Evolutionary conservation across 2,113 vertebrate genomes (phyloP), one percentile per base, ranked within the genome.

Genomic region (Falco punctatus): DNA sequence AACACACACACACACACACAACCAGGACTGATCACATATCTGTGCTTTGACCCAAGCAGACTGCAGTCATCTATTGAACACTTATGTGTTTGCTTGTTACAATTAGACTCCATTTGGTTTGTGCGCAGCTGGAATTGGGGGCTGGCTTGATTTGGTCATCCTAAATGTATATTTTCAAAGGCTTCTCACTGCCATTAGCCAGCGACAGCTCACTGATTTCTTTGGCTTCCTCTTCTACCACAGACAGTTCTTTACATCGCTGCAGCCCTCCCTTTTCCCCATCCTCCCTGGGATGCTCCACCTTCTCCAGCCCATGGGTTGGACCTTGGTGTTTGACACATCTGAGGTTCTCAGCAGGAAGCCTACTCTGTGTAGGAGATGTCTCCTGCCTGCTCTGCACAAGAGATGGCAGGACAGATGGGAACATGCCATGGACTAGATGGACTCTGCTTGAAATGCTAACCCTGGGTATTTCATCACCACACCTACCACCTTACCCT

Each of bases 201-300:
- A 67, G 51, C 3, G 6, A 84, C n/a, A 86, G 67, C 40, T 88
- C 5, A 0, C 20, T 88, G 75, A 86, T 88, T 92, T 66, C 51
- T 86, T 83, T 93, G 85, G 57, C 54, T 93, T 74, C 52, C 54
- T 38, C n/a, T 80, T 78, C 67, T 46, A 61, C 73, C 54, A 61
- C 16, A 23, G 87, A 33, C n/a, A 67, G 20, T 35, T 88, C 82
- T 90, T 57, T 30, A n/a, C 4, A 1, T 40, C 0, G 0, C 79
- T 77, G 82, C n/a, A 86, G 81, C 24, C 30, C 22, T 77, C 64
- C 17, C 11, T 61, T 46, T 32, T 64, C 59, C 70, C 44, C 69
- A 40, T 14, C 21, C 27, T 75, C 28, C 38, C 20, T 62, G 38
- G 27, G 24, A 10, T 22, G 22, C 32, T 94, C 57, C 51, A 59